A percentile compares a stretch with the other conserved stretches of the same genome.
These are phyloP conservation scores for Metopia argyrocephala DNA, from an alignment of 2,888 invertebrate genomes.

Conservation along the genomic window DNA sequence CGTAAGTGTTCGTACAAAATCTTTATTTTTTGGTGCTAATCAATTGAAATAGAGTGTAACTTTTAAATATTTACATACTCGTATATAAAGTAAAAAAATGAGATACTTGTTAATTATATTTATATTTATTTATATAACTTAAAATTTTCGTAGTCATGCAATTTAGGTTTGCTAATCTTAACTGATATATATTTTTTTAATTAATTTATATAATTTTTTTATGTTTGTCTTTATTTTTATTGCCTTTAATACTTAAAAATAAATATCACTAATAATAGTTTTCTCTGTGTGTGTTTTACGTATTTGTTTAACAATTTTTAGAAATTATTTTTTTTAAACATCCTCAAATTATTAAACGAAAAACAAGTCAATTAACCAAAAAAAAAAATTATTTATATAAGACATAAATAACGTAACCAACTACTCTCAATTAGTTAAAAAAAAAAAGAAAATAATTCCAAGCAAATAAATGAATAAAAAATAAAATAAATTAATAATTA, in stretches of 20 bases:
- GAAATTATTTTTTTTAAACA: constrained; percentile 49
- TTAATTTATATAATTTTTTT: background rate
- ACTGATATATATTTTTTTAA: background rate
- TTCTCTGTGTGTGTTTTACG: constrained; percentile 62
- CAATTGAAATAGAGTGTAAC: constrained; percentile 66
- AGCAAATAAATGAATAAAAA: constrained; percentile 54
- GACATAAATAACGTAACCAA: constrained; percentile 52
- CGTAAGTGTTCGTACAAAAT: constrained; percentile 79
- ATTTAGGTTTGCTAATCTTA: constrained; percentile 28
- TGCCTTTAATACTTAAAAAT: background rate
- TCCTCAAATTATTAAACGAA: constrained; percentile 42
- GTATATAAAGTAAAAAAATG: constrained; percentile 54
- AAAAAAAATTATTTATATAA: too few species aligned
- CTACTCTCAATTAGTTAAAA: constrained; percentile 36
- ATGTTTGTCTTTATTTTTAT: background rate
- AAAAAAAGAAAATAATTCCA: constrained; percentile 41
- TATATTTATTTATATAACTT: background rate
- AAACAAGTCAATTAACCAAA: constrained; percentile 62
- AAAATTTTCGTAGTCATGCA: constrained; percentile 45
- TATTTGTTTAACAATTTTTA: constrained; percentile 61
- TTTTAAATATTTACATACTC: constrained; percentile 7
- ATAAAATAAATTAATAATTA: constrained; percentile 37
- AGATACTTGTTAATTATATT: background rate
- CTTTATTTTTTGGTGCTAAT: constrained; percentile 76
- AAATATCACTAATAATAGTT: constrained; percentile 44